Percentiles rank a stretch among this genome's conserved stretches.
These are phyloP conservation scores for Suncus etruscus DNA, from an alignment of 2,113 vertebrate species.

Conservation along the genomic window DNA sequence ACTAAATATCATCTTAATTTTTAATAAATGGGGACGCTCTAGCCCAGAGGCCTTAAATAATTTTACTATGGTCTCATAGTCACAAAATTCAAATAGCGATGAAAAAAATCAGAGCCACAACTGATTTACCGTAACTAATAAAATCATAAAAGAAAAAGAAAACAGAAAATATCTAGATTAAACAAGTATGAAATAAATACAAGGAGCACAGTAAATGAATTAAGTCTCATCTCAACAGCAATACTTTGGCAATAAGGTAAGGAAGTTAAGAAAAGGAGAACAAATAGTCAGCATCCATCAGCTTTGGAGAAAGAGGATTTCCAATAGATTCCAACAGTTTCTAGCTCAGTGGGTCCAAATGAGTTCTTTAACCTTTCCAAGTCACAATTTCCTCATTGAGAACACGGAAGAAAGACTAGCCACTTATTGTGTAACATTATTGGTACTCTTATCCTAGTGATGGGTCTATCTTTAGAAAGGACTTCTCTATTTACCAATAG, in stretches of 20 bases:
- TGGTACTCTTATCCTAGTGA: not conserved
- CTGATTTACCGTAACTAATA: not conserved
- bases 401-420: not conserved
- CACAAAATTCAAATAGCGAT: slow-evolving; percentile 17
- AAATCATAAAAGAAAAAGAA: not conserved
- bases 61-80: slow-evolving; percentile 8
- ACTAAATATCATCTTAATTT: not conserved
- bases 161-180: not conserved
- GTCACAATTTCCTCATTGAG: not conserved
- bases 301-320: not conserved
- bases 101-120: not conserved
- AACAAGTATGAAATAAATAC: not conserved
- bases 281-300: not conserved
- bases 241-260: not conserved
- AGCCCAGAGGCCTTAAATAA: slow-evolving; percentile 30
- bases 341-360: not conserved
- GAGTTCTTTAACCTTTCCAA: slow-evolving; percentile 9
- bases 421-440: not conserved
- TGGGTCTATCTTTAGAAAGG: not conserved
- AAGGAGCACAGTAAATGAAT: not conserved
- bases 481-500: not conserved
- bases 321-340: slow-evolving; percentile 1
- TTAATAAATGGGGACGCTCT: slow-evolving; percentile 28
- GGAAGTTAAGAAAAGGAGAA: not conserved
- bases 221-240: not conserved